Base-by-base conservation (phyloP, 2,888 invertebrate species). In the Chydorus sphaericus region DNA sequence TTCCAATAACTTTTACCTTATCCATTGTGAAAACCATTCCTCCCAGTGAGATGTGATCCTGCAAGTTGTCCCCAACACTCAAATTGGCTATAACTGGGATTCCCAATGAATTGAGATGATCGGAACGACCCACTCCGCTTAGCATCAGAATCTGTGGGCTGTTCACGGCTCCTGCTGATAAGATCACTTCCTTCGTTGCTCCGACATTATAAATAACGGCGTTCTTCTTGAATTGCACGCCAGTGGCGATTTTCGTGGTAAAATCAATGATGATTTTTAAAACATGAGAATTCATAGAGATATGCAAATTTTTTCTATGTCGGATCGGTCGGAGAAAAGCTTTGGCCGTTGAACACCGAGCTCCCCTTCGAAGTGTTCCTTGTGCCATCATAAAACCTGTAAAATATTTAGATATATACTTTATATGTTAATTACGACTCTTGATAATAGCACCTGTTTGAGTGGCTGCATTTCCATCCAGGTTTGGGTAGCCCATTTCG, bases 371-470 rank as follows among this genome's bases (percentile, higher is more conserved):
- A 79, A 90, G 87, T 14, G 89, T 91, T 66, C 80, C 90, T 69
- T 90, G 90, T 0, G 88, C 86, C 44, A 88, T 82, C 2, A 82
- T 82, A 66, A 85, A 89, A 10, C 89, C 91, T 0, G 85, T n/a
- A 16, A 7, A 7, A 36, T n/a, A 2, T 8, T 18, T 18, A 26
- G 14, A 14, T 14, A 3, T 44, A 7, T 23, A 44, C 14, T 44
- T 44, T 11, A n/a, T 7, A 6, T 11, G 38, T 2, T 11, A 18
- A 2, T 26, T 1, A 10, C 23, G 11, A 44, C 11, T 44, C 18
- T 14, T 23, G 7, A 2, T 23, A 44, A 6, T 20, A 10, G 2
- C 89, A 0, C 91, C 91, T 0, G 90, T 88, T 68, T 91, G 91
- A 63, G 84, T 78, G 1, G 77, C 83, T 0, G 89, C 90, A 66